Conservation (phyloP, 2,888 invertebrate genomes). For the Acronicta alni region DNA sequence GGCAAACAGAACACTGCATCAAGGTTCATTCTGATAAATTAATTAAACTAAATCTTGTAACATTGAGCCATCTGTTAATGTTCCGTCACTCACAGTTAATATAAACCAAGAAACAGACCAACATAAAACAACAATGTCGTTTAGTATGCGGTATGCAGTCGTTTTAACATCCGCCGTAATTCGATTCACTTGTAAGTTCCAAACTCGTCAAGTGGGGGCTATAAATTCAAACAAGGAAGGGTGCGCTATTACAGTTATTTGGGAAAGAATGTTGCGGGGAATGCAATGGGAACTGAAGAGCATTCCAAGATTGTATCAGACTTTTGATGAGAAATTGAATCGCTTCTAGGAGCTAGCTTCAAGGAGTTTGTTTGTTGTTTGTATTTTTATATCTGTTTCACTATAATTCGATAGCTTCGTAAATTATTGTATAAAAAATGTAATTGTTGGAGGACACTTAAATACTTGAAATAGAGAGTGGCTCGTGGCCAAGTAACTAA, state of each 20-base stretch:
- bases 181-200: conserved; percentile 50
- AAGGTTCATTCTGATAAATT: not conserved
- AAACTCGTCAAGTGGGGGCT: conserved; percentile 51
- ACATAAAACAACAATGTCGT: conserved; percentile 23
- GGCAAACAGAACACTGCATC: not conserved
- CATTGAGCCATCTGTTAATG: not conserved
- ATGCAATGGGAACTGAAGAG: conserved; percentile 15
- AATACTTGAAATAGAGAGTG: too few species aligned
- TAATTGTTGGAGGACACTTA: too few species aligned
- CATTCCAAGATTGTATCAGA: conserved; percentile 28
- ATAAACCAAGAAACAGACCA: conserved; percentile 10
- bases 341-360: too few species aligned
- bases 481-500: too few species aligned
- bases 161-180: conserved; percentile 31
- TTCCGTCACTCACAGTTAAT: not conserved
- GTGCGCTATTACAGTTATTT: conserved; percentile 48
- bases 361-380: not conserved
- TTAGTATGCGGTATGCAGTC: conserved; percentile 36
- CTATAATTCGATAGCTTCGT: not conserved
- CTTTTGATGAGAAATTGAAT: conserved; percentile 12
- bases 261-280: conserved; percentile 48
- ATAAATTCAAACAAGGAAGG: conserved; percentile 53
- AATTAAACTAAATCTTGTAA: not conserved
- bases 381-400: not conserved
- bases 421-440: not conserved